Evolutionary conservation across 2,888 invertebrate species (phyloP), one percentile per base, ranked within the genome.

Genomic region (Phanerotoma sp.): DNA sequence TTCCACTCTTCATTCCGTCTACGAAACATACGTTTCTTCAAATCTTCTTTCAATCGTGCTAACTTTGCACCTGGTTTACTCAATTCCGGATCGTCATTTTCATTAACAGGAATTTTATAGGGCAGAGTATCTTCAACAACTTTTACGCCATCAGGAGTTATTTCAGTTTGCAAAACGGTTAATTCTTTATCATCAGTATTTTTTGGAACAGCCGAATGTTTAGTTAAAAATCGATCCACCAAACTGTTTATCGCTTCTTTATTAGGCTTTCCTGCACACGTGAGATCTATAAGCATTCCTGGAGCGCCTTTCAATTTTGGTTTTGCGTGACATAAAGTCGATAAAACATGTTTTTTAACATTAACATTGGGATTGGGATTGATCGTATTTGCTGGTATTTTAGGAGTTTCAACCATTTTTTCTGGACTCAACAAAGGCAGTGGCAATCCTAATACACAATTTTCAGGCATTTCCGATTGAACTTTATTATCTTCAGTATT

Each of bases 51-150:
- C 48, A 94, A 78, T 64, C 83, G 85, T n/a, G 82, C 73, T 61
- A 88, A 82, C 64, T 86, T 87, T 3, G 84, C 84, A 0, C 93
- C 91, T 37, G 91, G 88, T 70, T 85, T 83, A 28, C 79, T 79
- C 13, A 80, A 73, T 44, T 69, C 68, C 3, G 67, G 58, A 56
- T 71, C 65, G 6, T 32, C 46, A n/a, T 21, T 5, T 3, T 30
- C 13, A 42, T 7, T 52, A 30, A 11, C 25, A 15, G 62, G 42
- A 9, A 55, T 40, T 59, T 58, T 68, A 33, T 68, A 69, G 0
- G 68, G 60, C 3, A 69, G 37, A 35, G 47, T 33, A 57, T 68
- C 62, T 37, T 63, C 62, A 7, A 59, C 38, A 13, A 68, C 20
- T 50, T 57, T 56, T 1, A 67, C 15, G 5, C 70, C 70, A n/a